phyloP scores from a whole-genome alignment of 2,888 invertebrate genomes.

The Celastrina argiolus region DNA sequence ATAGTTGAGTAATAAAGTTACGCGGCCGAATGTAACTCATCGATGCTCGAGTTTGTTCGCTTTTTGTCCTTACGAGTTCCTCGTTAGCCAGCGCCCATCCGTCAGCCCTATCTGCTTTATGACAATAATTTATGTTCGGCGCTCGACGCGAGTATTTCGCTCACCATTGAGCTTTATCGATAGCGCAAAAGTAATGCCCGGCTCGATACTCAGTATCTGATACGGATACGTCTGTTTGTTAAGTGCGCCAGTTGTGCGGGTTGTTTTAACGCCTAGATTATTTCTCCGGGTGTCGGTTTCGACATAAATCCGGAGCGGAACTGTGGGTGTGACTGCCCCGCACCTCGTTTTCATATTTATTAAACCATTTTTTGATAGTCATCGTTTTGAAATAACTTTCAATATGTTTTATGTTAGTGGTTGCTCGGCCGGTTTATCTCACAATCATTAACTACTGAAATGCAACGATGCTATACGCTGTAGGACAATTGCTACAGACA shows the following conservation, averaged over 20 bases:
- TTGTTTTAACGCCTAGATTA: conserved; percentile 76
- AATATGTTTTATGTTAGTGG: conserved; percentile 11
- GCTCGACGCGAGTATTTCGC: conserved; percentile 72
- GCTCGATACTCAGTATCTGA: conserved; percentile 74
- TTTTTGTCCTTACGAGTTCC: conserved; percentile 50
- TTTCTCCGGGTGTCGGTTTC: conserved; percentile 73
- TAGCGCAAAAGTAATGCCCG: conserved; percentile 73
- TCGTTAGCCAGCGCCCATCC: conserved; percentile 65
- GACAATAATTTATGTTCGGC: conserved; percentile 76
- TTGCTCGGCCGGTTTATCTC: neutral
- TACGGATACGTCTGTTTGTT: conserved; percentile 77
- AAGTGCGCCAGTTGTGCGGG: conserved; percentile 73
- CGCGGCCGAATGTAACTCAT: conserved; percentile 35
- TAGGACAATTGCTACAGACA: neutral
- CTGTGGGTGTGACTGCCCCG: conserved; percentile 73
- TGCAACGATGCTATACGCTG: neutral
- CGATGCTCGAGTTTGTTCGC: conserved; percentile 33
- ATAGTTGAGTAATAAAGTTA: conserved; percentile 43
- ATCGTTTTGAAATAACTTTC: conserved; percentile 18
- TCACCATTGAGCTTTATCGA: conserved; percentile 77
- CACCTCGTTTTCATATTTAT: conserved; percentile 60
- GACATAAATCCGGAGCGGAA: conserved; percentile 73
- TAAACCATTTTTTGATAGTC: conserved; percentile 23
- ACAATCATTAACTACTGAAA: neutral
- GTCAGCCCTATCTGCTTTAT: conserved; percentile 73